Evolutionary conservation across 2,888 invertebrate species (phyloP).

Genomic region (Eretmocerus hayati): DNA sequence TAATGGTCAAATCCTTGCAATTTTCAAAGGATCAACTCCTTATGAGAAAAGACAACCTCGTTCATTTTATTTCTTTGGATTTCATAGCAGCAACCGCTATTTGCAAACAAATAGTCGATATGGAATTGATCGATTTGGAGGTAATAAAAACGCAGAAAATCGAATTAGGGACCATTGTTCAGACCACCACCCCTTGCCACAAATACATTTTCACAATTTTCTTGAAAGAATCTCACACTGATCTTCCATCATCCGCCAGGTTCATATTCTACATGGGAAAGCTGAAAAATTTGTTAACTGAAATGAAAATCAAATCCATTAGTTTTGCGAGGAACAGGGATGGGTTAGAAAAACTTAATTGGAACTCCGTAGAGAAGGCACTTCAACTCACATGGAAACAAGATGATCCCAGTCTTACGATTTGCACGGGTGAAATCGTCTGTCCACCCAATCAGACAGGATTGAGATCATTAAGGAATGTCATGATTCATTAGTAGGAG

Average conservation of each 20-base stretch:
- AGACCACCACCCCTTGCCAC: not conserved
- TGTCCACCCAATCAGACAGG: not conserved
- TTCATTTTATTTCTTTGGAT: constrained; percentile 3
- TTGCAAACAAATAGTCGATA: not conserved
- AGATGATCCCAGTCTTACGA: not conserved
- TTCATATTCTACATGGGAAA: too few relatives aligned
- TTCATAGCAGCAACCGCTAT: not conserved
- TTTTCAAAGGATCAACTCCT: constrained; percentile 3
- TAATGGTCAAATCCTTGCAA: too few relatives aligned
- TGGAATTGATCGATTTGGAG: not conserved
- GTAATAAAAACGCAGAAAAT: not conserved
- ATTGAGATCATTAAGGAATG: not conserved
- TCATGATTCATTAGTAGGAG: not conserved
- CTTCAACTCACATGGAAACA: not conserved
- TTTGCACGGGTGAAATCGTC: not conserved
- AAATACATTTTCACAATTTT: not conserved
- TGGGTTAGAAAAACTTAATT: not conserved
- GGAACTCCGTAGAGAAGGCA: not conserved
- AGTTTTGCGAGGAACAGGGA: not conserved
- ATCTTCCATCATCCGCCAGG: too few relatives aligned
- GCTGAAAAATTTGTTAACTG: too few relatives aligned
- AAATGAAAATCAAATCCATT: not conserved
- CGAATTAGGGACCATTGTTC: not conserved
- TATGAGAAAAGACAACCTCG: not conserved
- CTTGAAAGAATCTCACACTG: not conserved